Base-by-base conservation (phyloP, 1,140 invertebrate species). In the Panulirus ornatus region DNA sequence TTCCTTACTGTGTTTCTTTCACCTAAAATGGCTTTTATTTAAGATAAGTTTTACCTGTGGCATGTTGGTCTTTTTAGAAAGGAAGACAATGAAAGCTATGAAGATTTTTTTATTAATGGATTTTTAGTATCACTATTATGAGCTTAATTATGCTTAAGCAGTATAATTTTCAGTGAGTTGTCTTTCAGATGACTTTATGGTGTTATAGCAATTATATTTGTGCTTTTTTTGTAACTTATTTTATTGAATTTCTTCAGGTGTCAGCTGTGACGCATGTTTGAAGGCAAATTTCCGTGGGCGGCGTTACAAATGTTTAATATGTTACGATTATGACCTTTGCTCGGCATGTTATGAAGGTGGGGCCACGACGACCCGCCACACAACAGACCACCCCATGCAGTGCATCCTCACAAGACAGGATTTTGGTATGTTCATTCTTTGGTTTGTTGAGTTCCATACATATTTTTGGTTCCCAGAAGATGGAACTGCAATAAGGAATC, bases 181-280 rank as follows among this genome's bases (percentile, higher is more conserved):
- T 11, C 51, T 58, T n/a, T n/a, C n/a, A n/a, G n/a, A n/a, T 11
- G 51, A 58, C 11, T 11, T 58, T 58, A 16, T 63, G 16, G 58
- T 14, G 16, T 0, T 66, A 44, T 58, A 11, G 16, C 8, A 6
- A 42, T 19, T 51, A 22, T 54, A 27, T 82, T 19, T 47, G 19
- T 51, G 6, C 22, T 84, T 8, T 22, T 14, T 47, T 36, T 47
- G 9, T 22, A 54, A 8, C 14, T 44, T 34, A 27, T 14, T 34
- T 22, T 27, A 30, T 16, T 79, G 44, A 42, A 81, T 38, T 40
- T 58, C 71, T 42, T 2, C 93, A 95, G 95, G 95, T 93, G 98
- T 99, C 93, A 99, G 98, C 96, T 99, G 99, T 96, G 99, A 99
- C 96, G 98, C 98, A 93, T 99, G 99, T 96, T 96, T 99, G 94